A percentile compares a stretch with the other conserved stretches of the same genome.
These are phyloP conservation scores for Elegia similella DNA, from an alignment of 2,888 invertebrate species.

Conservation along the genomic window DNA sequence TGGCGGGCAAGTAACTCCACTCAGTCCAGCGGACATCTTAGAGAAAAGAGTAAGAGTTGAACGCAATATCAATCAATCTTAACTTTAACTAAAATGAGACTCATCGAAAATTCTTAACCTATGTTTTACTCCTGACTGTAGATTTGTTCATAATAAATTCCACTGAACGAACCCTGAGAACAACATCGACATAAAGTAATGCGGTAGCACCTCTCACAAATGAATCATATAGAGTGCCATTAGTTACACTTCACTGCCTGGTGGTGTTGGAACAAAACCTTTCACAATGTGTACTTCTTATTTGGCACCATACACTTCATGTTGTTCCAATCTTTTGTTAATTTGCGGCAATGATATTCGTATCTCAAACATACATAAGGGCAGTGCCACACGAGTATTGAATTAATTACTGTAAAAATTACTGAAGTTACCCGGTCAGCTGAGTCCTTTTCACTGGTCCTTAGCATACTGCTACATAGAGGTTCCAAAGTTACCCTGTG, in stretches of 20 bases:
- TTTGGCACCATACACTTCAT: constrained; percentile 17
- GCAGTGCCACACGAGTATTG: constrained; percentile 1
- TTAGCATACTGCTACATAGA: constrained; percentile 28
- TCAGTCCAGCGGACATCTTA: background rate
- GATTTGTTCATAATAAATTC: constrained; percentile 23
- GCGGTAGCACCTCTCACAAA: constrained; percentile 14
- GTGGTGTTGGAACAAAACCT: background rate
- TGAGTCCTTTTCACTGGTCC: constrained; percentile 37
- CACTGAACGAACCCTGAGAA: background rate
- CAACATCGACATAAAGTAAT: background rate
- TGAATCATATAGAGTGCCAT: background rate
- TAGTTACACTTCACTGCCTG: background rate
- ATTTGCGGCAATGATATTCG: background rate
- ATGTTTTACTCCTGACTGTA: constrained; percentile 19
- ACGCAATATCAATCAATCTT: constrained; percentile 23
- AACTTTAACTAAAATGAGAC: constrained; percentile 41
- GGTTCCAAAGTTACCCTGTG: constrained; percentile 44
- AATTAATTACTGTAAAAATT: constrained; percentile 16
- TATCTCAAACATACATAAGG: background rate
- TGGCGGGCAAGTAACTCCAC: constrained; percentile 20
- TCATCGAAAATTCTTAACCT: constrained; percentile 43
- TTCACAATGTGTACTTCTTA: constrained; percentile 10
- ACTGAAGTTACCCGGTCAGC: background rate
- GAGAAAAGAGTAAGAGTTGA: background rate
- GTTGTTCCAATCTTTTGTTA: background rate